These are phyloP conservation scores for Noctua fimbriata DNA, from an alignment of 2,888 invertebrate species.

Conservation along the genomic window DNA sequence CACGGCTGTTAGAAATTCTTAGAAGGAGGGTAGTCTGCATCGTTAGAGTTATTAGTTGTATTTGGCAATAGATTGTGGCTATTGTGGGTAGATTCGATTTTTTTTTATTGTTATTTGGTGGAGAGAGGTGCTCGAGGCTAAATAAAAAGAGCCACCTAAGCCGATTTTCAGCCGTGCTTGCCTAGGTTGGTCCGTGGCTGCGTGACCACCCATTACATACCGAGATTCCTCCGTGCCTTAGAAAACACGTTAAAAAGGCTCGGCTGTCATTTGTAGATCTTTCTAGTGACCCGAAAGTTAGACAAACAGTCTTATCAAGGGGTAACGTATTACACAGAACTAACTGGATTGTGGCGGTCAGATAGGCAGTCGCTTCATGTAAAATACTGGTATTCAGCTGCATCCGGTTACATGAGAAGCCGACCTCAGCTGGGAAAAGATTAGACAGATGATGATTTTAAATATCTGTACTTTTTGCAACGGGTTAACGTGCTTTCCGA, in stretches of 20 bases:
- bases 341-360: background rate
- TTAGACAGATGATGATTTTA: no score
- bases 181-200: background rate
- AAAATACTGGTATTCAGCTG: background rate
- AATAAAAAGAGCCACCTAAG: background rate
- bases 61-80: constrained; percentile 8
- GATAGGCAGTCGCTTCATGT: background rate
- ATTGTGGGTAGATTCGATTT: background rate
- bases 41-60: constrained; percentile 9
- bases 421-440: no score
- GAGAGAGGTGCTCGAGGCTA: background rate
- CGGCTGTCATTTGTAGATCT: background rate
- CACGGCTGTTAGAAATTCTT: constrained; percentile 39
- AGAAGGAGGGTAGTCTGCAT: constrained; percentile 9
- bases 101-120: background rate
- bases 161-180: background rate
- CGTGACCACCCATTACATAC: background rate
- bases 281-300: background rate
- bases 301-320: background rate
- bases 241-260: background rate
- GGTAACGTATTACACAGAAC: background rate
- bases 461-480: no score
- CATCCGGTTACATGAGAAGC: no score
- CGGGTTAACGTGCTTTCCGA: no score
- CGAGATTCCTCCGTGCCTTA: background rate